Conservation (phyloP, 2,888 invertebrate species). For the Dione juno region DNA sequence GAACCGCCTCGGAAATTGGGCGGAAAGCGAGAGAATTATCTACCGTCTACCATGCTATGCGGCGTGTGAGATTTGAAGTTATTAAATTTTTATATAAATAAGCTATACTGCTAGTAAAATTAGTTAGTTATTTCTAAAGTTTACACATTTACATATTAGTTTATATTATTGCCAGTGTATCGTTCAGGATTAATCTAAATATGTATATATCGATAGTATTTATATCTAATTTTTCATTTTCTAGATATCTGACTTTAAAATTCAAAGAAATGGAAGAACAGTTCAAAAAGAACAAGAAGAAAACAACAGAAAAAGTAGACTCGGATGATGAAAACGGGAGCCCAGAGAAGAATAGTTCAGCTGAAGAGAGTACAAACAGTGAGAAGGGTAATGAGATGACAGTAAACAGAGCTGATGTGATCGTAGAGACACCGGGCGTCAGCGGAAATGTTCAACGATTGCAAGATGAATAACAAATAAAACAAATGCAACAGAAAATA, state of each 20-base stretch:
- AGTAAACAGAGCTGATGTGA: conserved; percentile 67
- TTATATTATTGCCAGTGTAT: too few relatives aligned
- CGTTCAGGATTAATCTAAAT: not conserved
- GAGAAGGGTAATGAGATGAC: conserved; percentile 49
- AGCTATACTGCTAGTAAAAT: too few relatives aligned
- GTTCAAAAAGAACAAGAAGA: conserved; percentile 86
- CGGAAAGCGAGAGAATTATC: too few relatives aligned
- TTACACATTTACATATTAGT: too few relatives aligned
- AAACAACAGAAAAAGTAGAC: conserved; percentile 56
- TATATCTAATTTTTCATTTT: conserved; percentile 47
- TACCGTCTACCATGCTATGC: too few relatives aligned
- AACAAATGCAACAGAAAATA: not conserved
- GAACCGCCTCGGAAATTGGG: too few relatives aligned
- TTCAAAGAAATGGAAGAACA: conserved; percentile 94
- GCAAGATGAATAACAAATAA: conserved; percentile 51
- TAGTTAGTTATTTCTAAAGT: too few relatives aligned
- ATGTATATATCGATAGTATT: not conserved
- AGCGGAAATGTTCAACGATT: conserved; percentile 75
- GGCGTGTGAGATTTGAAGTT: too few relatives aligned
- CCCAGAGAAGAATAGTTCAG: conserved; percentile 47
- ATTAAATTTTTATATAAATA: too few relatives aligned
- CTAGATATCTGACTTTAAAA: conserved; percentile 90
- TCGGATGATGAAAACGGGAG: conserved; percentile 43
- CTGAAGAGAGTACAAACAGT: conserved; percentile 44
- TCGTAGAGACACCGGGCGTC: conserved; percentile 68